phyloP scores from a whole-genome alignment of 2,797 vertebrate genomes.

The Sebastes oblongus region DNA sequence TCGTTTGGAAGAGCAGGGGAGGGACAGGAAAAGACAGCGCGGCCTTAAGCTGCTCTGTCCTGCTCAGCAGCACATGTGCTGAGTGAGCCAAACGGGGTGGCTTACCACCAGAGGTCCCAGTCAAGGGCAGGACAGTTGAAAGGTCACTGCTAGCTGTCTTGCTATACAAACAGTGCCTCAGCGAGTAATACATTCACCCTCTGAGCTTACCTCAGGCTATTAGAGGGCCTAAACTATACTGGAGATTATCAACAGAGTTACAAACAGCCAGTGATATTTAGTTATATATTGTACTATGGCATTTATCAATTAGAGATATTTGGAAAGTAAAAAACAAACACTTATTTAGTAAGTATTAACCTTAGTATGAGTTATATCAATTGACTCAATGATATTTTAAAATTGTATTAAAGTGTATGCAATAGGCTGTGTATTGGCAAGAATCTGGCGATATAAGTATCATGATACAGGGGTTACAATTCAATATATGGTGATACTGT shows the following conservation, averaged over 20 bases:
- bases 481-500: no score
- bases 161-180: slow-evolving; percentile 69
- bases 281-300: neutral
- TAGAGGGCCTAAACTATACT: slow-evolving; percentile 20
- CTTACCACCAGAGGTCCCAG: slow-evolving; percentile 83
- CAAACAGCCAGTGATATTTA: neutral
- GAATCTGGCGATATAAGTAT: no score
- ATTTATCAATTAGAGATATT: neutral
- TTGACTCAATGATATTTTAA: slow-evolving; percentile 12
- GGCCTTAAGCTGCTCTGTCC: slow-evolving; percentile 79
- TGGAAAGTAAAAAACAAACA: neutral
- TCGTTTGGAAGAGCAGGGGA: slow-evolving; percentile 62
- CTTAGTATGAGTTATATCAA: neutral
- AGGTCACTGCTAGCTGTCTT: slow-evolving; percentile 74
- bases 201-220: slow-evolving; percentile 47
- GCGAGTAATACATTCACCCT: slow-evolving; percentile 56
- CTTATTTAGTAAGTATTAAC: neutral
- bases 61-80: slow-evolving; percentile 82
- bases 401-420: neutral
- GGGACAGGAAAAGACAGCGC: slow-evolving; percentile 62
- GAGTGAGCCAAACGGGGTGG: slow-evolving; percentile 79
- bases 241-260: slow-evolving; percentile 11
- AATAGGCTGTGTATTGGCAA: neutral
- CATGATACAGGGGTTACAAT: no score
- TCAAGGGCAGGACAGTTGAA: slow-evolving; percentile 84